Evolutionary conservation across 2,888 invertebrate genomes (phyloP).

Genomic region (Malachius bipustulatus): DNA sequence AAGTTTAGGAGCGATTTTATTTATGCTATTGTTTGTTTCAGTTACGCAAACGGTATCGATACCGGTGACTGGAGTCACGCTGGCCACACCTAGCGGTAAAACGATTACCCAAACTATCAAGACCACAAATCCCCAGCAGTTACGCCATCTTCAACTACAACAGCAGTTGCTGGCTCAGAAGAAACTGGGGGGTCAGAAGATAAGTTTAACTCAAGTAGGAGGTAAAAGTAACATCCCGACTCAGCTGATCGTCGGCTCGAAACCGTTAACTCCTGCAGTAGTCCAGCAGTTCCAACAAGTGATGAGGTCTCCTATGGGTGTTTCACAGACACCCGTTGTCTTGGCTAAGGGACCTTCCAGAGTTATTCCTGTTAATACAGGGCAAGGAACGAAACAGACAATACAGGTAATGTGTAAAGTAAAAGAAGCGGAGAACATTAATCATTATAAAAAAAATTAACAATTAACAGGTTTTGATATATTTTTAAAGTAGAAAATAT

Average conservation of each 20-base stretch:
- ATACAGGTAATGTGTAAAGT: conserved; percentile 50
- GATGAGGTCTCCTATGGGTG: conserved; percentile 37
- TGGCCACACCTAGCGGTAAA: conserved; percentile 36
- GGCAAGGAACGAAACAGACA: conserved; percentile 45
- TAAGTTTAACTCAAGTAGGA: conserved; percentile 45
- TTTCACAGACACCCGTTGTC: conserved; percentile 46
- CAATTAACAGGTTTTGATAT: no score
- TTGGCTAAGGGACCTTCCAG: conserved; percentile 50
- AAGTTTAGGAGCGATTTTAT: no score
- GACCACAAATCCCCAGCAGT: conserved; percentile 49
- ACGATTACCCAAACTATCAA: conserved; percentile 35
- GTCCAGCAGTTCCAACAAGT: conserved; percentile 67
- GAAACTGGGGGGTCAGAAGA: conserved; percentile 45
- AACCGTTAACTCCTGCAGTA: conserved; percentile 48
- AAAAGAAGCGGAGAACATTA: no score
- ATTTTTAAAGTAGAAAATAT: no score
- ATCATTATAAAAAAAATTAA: no score
- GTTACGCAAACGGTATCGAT: conserved; percentile 40
- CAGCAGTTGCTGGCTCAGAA: conserved; percentile 45
- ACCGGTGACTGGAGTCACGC: conserved; percentile 40
- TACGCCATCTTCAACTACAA: conserved; percentile 52
- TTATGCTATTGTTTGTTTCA: conserved; percentile 22
- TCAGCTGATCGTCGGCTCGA: conserved; percentile 58
- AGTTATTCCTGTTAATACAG: conserved; percentile 51
- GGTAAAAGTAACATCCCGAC: conserved; percentile 43